Evolutionary conservation across 2,797 vertebrate genomes (phyloP).

Genomic region (Pseudochaenichthys georgianus): DNA sequence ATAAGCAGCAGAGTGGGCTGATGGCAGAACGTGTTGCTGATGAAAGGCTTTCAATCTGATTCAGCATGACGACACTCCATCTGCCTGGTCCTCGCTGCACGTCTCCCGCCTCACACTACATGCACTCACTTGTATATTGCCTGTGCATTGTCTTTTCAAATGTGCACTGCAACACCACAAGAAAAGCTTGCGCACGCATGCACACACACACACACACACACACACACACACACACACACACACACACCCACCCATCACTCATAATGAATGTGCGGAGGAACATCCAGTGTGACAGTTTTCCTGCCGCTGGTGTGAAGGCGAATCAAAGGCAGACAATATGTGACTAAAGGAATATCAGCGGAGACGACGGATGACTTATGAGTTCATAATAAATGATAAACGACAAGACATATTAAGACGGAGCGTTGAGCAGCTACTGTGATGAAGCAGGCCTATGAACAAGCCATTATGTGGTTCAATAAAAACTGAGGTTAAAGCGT

Average conservation of each 20-base stretch:
- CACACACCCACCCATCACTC: conserved; percentile 31
- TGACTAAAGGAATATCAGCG: conserved; percentile 33
- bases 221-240: background rate
- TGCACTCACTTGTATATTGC: conserved; percentile 8
- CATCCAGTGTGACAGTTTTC: conserved; percentile 45
- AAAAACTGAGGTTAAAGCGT: too few relatives aligned
- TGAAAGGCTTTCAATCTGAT: conserved; percentile 63
- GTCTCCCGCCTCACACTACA: conserved; percentile 29
- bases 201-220: background rate
- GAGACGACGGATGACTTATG: conserved; percentile 26
- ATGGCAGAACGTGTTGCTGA: conserved; percentile 55
- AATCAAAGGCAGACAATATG: conserved; percentile 38
- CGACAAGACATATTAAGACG: conserved; percentile 2
- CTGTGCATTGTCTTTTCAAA: background rate
- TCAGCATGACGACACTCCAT: conserved; percentile 70
- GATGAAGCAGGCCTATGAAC: background rate
- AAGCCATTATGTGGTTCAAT: background rate
- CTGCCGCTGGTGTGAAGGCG: conserved; percentile 31
- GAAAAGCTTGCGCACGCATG: too few relatives aligned
- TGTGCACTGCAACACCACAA: background rate
- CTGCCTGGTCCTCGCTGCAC: conserved; percentile 48
- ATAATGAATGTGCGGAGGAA: conserved; percentile 26
- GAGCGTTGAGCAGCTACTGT: background rate
- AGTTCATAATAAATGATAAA: conserved; percentile 19
- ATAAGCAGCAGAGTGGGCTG: conserved; percentile 67